phyloP scores from a whole-genome alignment of 2,113 vertebrate species.

The Labrus mixtus region DNA sequence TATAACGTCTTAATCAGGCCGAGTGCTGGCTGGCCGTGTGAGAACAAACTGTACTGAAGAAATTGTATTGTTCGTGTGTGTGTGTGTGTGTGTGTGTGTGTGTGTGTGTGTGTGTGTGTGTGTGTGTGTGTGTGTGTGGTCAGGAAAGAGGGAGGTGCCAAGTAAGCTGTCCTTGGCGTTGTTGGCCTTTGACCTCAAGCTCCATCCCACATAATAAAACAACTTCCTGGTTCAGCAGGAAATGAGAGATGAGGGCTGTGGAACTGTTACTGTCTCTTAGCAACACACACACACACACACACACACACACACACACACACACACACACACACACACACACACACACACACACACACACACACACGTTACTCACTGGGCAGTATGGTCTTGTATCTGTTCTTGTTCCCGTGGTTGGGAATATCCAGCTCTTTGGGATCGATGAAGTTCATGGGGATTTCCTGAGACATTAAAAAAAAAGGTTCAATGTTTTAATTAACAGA shows the following conservation, averaged over 20 bases:
- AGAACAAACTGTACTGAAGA: conserved; percentile 58
- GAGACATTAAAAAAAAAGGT: conserved; percentile 29
- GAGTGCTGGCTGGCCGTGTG: conserved; percentile 14
- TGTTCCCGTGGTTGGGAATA: conserved; percentile 93
- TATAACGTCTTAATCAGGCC: conserved; percentile 57
- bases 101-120: conserved; percentile 18
- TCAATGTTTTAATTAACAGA: neutral
- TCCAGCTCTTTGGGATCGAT: conserved; percentile 96
- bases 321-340: too few species aligned
- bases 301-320: too few species aligned
- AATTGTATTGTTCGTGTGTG: conserved; percentile 33
- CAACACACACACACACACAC: neutral
- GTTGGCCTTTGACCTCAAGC: conserved; percentile 44
- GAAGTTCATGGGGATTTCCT: conserved; percentile 99
- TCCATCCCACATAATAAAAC: conserved; percentile 49
- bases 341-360: too few species aligned
- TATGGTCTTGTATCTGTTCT: conserved; percentile 98
- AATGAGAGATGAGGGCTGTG: conserved; percentile 18
- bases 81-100: conserved; percentile 20
- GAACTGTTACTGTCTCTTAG: conserved; percentile 21
- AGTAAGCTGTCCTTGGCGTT: conserved; percentile 29
- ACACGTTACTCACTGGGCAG: conserved; percentile 92
- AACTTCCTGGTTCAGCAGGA: conserved; percentile 60
- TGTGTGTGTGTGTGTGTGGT: conserved; percentile 23
- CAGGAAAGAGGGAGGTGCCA: conserved; percentile 37